Conservation (phyloP, 2,797 vertebrate species). For the Lerista edwardsae region DNA sequence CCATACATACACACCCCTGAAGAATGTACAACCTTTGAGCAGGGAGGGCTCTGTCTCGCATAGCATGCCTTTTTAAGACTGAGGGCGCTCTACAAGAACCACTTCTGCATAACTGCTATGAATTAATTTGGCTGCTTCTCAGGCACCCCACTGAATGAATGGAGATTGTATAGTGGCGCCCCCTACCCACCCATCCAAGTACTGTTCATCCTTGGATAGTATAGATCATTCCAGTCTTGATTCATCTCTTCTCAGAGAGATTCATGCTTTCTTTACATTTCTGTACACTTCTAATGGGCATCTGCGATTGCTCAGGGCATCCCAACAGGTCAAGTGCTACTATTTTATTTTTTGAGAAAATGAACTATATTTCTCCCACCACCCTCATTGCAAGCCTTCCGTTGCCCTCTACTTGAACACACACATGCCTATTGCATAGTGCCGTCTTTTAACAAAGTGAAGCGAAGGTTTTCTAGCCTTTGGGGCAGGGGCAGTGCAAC, state of each 20-base stretch:
- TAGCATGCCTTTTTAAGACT: constrained; percentile 55
- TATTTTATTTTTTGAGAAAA: constrained; percentile 5
- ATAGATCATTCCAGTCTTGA: constrained; percentile 61
- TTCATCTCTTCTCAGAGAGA: constrained; percentile 65
- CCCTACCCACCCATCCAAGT: background rate
- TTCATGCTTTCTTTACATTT: constrained; percentile 62
- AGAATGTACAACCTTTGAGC: constrained; percentile 69
- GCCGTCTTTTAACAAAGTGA: constrained; percentile 10
- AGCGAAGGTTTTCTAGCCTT: constrained; percentile 48
- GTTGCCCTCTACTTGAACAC: constrained; percentile 64
- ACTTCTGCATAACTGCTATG: constrained; percentile 14
- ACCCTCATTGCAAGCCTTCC: constrained; percentile 28
- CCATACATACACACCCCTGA: constrained; percentile 59
- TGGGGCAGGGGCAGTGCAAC: constrained; percentile 49
- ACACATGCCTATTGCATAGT: constrained; percentile 49
- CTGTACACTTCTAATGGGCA: constrained; percentile 65
- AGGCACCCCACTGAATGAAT: constrained; percentile 5
- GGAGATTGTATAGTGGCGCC: background rate
- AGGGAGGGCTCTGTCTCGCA: constrained; percentile 36
- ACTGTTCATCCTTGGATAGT: constrained; percentile 45
- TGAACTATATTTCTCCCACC: constrained; percentile 18
- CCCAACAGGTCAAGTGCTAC: constrained; percentile 57
- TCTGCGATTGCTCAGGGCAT: constrained; percentile 78
- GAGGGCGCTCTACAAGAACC: constrained; percentile 45
- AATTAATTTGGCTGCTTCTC: constrained; percentile 17